phyloP scores from a whole-genome alignment of 2,113 vertebrate genomes.

The Calidris pygmaea region DNA sequence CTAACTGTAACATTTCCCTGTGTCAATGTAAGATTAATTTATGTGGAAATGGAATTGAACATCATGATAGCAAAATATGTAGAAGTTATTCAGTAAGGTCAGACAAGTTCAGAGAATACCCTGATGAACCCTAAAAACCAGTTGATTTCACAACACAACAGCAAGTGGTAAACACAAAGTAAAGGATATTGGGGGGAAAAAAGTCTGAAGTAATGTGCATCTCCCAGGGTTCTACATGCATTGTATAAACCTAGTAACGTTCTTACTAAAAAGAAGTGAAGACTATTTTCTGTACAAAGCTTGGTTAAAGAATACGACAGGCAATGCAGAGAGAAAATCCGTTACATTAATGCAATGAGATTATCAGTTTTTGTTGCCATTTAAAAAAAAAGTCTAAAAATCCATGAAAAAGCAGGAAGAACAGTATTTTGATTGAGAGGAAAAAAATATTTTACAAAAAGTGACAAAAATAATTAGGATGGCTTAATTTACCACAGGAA shows the following conservation, averaged over 20 bases:
- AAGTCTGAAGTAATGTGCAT: neutral
- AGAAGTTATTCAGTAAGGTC: neutral
- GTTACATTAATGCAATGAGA: neutral
- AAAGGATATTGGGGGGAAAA: neutral
- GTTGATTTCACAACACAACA: neutral
- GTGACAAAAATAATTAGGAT: neutral
- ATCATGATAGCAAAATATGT: neutral
- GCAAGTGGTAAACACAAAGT: neutral
- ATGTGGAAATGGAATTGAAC: neutral
- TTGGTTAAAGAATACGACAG: rapidly evolving
- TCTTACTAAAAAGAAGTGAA: neutral
- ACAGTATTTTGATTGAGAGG: neutral
- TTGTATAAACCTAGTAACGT: neutral
- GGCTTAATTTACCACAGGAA: neutral
- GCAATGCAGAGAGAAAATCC: neutral
- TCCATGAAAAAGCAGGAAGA: neutral
- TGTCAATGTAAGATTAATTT: neutral
- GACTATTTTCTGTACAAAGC: neutral
- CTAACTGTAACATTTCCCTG: neutral
- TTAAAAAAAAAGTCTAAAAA: neutral
- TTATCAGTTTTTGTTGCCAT: neutral
- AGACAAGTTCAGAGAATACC: neutral
- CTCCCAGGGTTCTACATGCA: neutral
- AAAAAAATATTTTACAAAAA: neutral
- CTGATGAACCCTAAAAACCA: neutral